phyloP scores from a whole-genome alignment of 37 sponge, comb jelly and placozoan species.

The Halichondria panicea region DNA sequence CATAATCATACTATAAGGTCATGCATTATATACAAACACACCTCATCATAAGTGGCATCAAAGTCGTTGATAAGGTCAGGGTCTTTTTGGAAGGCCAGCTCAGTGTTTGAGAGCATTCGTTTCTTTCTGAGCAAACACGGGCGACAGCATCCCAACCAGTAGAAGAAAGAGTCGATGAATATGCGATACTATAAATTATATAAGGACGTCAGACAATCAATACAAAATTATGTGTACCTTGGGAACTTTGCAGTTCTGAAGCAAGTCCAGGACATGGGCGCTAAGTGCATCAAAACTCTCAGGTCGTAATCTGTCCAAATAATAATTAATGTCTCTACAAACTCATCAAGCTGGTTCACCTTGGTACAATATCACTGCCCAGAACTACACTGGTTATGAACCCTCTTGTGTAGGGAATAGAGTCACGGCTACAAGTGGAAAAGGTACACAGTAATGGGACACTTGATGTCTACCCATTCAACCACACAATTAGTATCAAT shows the following conservation, averaged over 20 bases:
- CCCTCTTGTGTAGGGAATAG: conserved; percentile 41
- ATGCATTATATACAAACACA: neutral
- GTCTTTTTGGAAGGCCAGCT: conserved; percentile 5
- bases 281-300: conserved; percentile 45
- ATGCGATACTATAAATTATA: conserved; percentile 36
- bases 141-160: conserved; percentile 28
- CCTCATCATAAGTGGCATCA: conserved; percentile 20
- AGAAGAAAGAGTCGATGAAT: conserved; percentile 27
- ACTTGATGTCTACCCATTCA: too few relatives aligned
- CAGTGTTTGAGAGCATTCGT: neutral
- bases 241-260: conserved; percentile 36
- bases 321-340: neutral
- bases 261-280: conserved; percentile 26
- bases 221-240: conserved; percentile 38
- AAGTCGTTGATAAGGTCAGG: neutral
- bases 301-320: conserved; percentile 26
- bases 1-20: neutral
- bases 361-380: conserved; percentile 78
- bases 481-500: neutral
- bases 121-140: neutral
- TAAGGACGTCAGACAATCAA: neutral
- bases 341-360: conserved; percentile 19
- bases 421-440: conserved; percentile 30
- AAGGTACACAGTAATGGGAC: too few relatives aligned
- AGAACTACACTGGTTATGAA: conserved; percentile 69